Conservation (phyloP, 2,113 vertebrate genomes). For the Rhinoderma darwinii region DNA sequence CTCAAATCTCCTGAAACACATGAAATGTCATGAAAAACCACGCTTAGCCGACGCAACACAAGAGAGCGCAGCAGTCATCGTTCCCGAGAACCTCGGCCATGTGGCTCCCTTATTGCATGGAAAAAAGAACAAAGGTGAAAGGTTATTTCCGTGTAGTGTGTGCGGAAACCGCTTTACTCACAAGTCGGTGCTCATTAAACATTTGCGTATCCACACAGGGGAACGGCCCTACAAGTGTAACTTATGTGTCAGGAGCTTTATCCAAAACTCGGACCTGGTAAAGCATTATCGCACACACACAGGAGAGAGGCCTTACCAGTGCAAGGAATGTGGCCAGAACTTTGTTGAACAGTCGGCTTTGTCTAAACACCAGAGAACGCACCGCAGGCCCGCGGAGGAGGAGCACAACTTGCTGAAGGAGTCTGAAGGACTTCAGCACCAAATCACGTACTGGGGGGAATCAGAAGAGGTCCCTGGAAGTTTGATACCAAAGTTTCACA, state of each 20-base stretch:
- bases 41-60: conserved; percentile 72
- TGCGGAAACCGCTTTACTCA: conserved; percentile 78
- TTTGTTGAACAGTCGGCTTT: conserved; percentile 66
- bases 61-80: conserved; percentile 58
- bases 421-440: not conserved
- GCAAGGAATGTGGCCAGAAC: conserved; percentile 62
- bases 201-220: conserved; percentile 68
- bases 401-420: not conserved
- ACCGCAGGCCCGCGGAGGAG: not conserved
- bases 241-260: conserved; percentile 65
- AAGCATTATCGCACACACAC: conserved; percentile 51
- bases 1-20: conserved; percentile 62
- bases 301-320: conserved; percentile 46
- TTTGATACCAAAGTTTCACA: conserved; percentile 35
- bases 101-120: too few relatives aligned
- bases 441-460: conserved; percentile 28
- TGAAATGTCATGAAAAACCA: conserved; percentile 74
- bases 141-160: conserved; percentile 68
- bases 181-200: conserved; percentile 74
- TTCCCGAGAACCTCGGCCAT: not conserved
- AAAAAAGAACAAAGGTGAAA: not conserved
- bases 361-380: conserved; percentile 62
- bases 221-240: conserved; percentile 65
- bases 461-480: conserved; percentile 31
- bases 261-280: conserved; percentile 49